Evolutionary conservation across 2,888 invertebrate species (phyloP), one percentile per base, ranked within the genome.

Genomic region (Latheticus oryzae): DNA sequence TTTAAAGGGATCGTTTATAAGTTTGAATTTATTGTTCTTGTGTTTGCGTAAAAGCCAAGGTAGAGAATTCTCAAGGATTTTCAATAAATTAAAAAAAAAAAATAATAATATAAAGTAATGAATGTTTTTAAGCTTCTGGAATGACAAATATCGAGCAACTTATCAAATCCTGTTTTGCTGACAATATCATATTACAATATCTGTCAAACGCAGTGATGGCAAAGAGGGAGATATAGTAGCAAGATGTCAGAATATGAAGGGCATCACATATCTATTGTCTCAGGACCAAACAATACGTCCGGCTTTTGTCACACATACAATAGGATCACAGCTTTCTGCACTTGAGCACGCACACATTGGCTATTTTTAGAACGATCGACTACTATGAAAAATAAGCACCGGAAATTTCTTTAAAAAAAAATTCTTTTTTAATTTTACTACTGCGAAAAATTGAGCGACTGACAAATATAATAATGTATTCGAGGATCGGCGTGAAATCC

Each of bases 1-100:
- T 60, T 64, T 64, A 64, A 64, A 50, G 30, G 60, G 57, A 59
- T 57, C 64, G 58, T 61, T 64, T 64, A 61, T 64, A 58, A 45
- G 54, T 45, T 19, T 16, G 37, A 28, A 54, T 54, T 54, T 54
- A 54, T 54, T 17, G 43, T 17, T 37, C 35, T 8, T 19, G 26
- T 24, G 54, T 42, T 42, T 32, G 52, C 33, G 21, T 15, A 32
- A 8, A 19, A 13, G n/a, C 30, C 30, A 23, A 42, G 50, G 50
- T 38, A 19, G 28, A 50, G 50, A 50, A 26, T 35, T 17, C 23
- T 12, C 9, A 35, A 43, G 43, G 30, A 13, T 47, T 47, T 47
- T 47, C 32, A 47, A 33, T 33, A 47, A 47, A 47, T n/a, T n/a
- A n/a, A n/a, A n/a, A n/a, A n/a, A n/a, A n/a, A n/a, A n/a, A n/a